Evolutionary conservation across 2,888 invertebrate genomes (phyloP), one percentile per base, ranked within the genome.

Genomic region (Scrobipalpa atriplicella): DNA sequence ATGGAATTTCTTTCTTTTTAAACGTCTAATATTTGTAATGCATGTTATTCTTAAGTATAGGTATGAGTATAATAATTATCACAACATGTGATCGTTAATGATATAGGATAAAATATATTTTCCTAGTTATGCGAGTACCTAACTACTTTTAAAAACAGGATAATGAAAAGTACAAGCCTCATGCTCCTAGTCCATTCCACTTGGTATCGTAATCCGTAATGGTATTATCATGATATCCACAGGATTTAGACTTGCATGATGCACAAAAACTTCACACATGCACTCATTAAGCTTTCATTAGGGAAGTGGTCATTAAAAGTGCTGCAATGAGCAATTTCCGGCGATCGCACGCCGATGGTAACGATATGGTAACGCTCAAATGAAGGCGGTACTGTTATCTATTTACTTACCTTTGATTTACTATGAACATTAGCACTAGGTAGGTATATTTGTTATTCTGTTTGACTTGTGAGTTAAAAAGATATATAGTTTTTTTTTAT

Each of bases 261-360:
- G 6, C 18, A 64, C 21, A 65, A 68, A 66, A 67, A 58, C 41
- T 51, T 41, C 70, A 72, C 79, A 78, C 72, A 79, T 76, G 74
- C 78, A 77, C 81, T 87, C 90, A 89, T 90, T 89, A 89, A 85
- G 85, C 85, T 86, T 84, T 84, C 86, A 89, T 88, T 82, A 84
- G 77, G 87, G 87, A 88, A 85, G 81, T 78, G 75, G 77, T 85
- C 82, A 87, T 90, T 90, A 90, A 86, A 88, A 85, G 82, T 81
- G 83, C 80, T 81, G 84, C 87, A 90, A 90, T 80, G 85, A 87
- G 86, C 81, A 80, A 84, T 87, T 89, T 91, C 90, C 91, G 88
- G 19, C 56, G 56, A 56, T 56, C 56, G 29, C 56, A 56, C 56
- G 56, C 56, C 56, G 36, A 56, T 56, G 56, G 56, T 56, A 56